Conservation (phyloP, 2,888 invertebrate genomes). For the Frankliniella fusca region DNA sequence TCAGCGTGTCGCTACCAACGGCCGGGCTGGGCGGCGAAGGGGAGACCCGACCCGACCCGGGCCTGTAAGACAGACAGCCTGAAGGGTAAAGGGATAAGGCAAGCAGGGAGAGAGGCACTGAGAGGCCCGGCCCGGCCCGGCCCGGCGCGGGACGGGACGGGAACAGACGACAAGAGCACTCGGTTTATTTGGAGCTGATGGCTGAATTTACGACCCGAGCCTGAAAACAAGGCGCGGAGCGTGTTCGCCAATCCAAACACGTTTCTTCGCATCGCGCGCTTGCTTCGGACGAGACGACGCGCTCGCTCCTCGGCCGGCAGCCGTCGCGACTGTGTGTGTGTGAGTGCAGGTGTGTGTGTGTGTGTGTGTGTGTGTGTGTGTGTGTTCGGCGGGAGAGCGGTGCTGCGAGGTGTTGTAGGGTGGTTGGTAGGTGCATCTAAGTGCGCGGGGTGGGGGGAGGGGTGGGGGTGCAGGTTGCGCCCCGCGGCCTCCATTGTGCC, state of each 20-base stretch:
- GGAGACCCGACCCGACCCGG: background rate
- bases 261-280: conserved; percentile 10
- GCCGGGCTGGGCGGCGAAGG: background rate
- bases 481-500: background rate
- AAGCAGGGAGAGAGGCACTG: background rate
- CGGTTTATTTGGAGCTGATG: conserved; percentile 24
- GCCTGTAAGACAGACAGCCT: background rate
- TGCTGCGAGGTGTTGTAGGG: background rate
- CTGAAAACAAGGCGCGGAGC: conserved; percentile 15
- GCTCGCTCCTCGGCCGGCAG: background rate
- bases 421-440: background rate
- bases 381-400: too few relatives aligned
- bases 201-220: conserved; percentile 22
- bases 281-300: background rate
- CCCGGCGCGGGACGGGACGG: background rate
- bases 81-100: too few relatives aligned
- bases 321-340: background rate
- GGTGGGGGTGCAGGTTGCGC: background rate
- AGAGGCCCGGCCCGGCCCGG: background rate
- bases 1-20: background rate
- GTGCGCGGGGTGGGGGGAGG: background rate
- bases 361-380: too few relatives aligned
- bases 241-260: conserved; percentile 26
- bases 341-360: background rate
- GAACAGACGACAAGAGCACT: background rate